These are phyloP conservation scores for Mesodorylaimus sp. DNA, from an alignment of 2,888 invertebrate species.

Conservation along the genomic window DNA sequence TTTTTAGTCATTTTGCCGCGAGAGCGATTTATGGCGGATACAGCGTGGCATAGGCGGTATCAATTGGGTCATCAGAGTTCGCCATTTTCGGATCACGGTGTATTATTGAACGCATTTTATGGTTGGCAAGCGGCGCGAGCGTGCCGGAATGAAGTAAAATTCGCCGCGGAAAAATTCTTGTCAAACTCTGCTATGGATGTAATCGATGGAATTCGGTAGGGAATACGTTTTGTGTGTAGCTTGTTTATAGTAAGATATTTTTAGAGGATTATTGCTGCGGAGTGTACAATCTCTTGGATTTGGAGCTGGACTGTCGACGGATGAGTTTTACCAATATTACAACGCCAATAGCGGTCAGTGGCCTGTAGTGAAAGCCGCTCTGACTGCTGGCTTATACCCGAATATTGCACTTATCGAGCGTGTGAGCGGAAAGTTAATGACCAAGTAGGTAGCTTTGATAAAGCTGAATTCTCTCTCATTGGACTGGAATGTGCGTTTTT, in stretches of 20 bases:
- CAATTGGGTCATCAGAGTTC: constrained; percentile 50
- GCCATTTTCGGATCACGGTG: constrained; percentile 77
- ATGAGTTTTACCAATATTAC: constrained; percentile 33
- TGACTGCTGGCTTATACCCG: constrained; percentile 78
- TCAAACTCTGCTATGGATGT: constrained; percentile 69
- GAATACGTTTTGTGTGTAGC: not conserved
- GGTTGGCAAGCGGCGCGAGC: constrained; percentile 48
- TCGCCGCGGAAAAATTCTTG: constrained; percentile 56
- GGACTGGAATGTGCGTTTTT: too few species aligned
- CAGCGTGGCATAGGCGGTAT: constrained; percentile 46
- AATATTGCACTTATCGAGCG: too few species aligned
- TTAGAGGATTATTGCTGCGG: too few species aligned
- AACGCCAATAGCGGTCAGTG: constrained; percentile 67
- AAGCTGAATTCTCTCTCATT: too few species aligned
- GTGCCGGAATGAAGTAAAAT: constrained; percentile 47
- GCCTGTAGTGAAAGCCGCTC: constrained; percentile 72
- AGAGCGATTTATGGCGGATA: constrained; percentile 46
- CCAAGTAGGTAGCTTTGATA: too few species aligned
- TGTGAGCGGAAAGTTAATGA: too few species aligned
- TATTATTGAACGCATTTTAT: constrained; percentile 55
- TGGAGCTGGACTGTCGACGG: too few species aligned
- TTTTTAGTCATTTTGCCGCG: constrained; percentile 44
- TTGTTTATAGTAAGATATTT: constrained; percentile 15
- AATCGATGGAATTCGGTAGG: constrained; percentile 56
- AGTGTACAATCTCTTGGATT: too few species aligned